Base-by-base conservation (phyloP, 2,113 vertebrate genomes). In the Nannospalax galili region DNA sequence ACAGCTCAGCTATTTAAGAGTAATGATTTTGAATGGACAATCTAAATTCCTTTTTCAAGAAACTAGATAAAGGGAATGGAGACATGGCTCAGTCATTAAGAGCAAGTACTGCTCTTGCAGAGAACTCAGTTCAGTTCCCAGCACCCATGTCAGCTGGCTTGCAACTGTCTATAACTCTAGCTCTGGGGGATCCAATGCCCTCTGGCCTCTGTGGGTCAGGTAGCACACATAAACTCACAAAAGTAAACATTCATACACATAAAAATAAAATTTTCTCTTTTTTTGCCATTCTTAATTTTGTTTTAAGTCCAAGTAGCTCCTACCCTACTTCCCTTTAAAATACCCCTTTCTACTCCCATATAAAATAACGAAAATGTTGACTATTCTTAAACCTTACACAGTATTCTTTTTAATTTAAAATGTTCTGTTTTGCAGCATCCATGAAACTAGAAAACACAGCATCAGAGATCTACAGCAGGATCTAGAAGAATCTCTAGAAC, bases 401-500 rank as follows among this genome's bases (percentile, higher is more conserved):
- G n/a, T n/a, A n/a, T n/a, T 95, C 84, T 10, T 48, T 88, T 94
- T 92, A 64, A 77, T 37, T 86, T 88, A 75, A 90, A 79, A 37
- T 88, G 26, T n/a, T n/a, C 58, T 91, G 37, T 80, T 90, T 88
- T 97, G 73, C 84, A 97, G 97, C 80, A 89, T 80, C 42, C 37
- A 62, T 30, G 91, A 93, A 95, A 81, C 82, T 77, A 90, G 48
- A 90, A 94, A 96, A 91, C 20, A 84, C 4, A 0, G n/a, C 69
- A 91, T 80, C 70, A 84, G 40, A 65, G 87, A 81, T 52, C 91
- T 75, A 89, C 62, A 84, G 84, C 88, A 96, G 22, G 93, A 94
- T 85, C 92, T 84, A 90, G 91, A 97, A 96, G 92, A 95, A 52
- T 52, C 84, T 88, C 70, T 52, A 22, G 82, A 95, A 69, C 30